These are phyloP conservation scores for Sarcophaga carnaria DNA, from an alignment of 2,888 invertebrate species.

Conservation along the genomic window DNA sequence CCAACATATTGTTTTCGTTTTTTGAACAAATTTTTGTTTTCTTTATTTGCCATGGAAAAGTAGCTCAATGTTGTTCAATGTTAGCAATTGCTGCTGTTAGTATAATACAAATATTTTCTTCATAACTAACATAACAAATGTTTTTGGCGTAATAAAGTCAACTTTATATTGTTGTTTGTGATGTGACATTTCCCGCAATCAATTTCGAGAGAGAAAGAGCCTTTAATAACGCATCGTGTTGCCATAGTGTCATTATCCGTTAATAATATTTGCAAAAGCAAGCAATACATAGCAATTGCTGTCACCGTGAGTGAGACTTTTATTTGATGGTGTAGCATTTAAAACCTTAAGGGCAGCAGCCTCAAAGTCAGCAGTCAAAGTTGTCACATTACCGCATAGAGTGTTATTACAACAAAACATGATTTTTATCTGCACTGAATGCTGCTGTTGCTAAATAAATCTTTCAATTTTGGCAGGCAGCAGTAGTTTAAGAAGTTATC, in stretches of 20 bases:
- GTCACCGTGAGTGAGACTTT: not conserved
- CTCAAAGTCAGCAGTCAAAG: not conserved
- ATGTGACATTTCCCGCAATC: constrained; percentile 16
- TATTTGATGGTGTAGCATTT: constrained; percentile 5
- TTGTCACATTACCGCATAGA: constrained; percentile 16
- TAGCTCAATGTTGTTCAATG: constrained; percentile 26
- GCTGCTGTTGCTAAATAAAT: not conserved
- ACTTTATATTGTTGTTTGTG: not conserved
- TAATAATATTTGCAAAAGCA: constrained; percentile 13
- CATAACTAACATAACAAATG: constrained; percentile 15
- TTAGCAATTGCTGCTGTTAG: not conserved
- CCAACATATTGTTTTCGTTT: constrained; percentile 13
- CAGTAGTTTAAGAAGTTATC: not conserved
- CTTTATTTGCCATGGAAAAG: not conserved
- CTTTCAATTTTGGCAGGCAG: not conserved
- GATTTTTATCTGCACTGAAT: constrained; percentile 35
- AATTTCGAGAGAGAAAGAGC: not conserved
- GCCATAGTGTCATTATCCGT: constrained; percentile 10
- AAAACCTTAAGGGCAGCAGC: not conserved
- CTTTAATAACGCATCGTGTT: not conserved
- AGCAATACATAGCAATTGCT: not conserved
- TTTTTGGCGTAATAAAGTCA: not conserved
- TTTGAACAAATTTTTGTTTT: not conserved
- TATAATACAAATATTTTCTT: not conserved
- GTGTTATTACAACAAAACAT: constrained; percentile 35